These are phyloP conservation scores for Ardeotis arabs DNA, from an alignment of 2,113 vertebrate genomes.

Conservation along the genomic window DNA sequence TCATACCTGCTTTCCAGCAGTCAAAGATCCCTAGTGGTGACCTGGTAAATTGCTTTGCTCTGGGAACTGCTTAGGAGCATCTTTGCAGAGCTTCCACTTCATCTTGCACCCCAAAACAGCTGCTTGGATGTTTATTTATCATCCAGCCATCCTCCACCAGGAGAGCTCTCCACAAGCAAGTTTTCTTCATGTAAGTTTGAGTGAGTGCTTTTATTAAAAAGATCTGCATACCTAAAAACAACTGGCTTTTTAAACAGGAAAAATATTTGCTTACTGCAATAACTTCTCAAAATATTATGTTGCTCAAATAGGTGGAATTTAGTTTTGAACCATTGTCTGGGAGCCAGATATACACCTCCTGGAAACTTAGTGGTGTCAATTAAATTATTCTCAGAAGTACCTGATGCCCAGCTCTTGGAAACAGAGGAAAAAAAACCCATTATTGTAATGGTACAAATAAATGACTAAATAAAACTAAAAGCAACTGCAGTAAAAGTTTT, in stretches of 20 bases:
- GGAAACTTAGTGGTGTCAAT: neutral
- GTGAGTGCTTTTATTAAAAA: conserved; percentile 36
- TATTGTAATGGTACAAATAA: neutral
- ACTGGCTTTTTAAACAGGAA: neutral
- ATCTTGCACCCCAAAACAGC: neutral
- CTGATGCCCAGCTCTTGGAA: neutral
- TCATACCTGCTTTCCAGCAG: neutral
- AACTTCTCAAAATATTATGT: neutral
- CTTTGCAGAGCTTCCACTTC: neutral
- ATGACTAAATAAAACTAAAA: neutral
- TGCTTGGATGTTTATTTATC: neutral
- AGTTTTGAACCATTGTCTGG: neutral
- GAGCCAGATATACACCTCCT: neutral
- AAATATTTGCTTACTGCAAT: neutral
- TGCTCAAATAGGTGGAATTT: neutral
- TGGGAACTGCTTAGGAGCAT: neutral
- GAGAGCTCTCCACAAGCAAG: neutral
- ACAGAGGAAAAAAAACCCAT: neutral
- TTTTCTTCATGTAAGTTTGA: neutral
- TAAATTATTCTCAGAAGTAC: neutral
- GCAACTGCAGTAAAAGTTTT: neutral
- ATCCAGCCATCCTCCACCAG: neutral
- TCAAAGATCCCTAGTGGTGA: neutral
- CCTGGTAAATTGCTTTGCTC: neutral
- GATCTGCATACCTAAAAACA: neutral